Base-by-base conservation (phyloP, 2,888 invertebrate genomes). In the Gerris lacustris region DNA sequence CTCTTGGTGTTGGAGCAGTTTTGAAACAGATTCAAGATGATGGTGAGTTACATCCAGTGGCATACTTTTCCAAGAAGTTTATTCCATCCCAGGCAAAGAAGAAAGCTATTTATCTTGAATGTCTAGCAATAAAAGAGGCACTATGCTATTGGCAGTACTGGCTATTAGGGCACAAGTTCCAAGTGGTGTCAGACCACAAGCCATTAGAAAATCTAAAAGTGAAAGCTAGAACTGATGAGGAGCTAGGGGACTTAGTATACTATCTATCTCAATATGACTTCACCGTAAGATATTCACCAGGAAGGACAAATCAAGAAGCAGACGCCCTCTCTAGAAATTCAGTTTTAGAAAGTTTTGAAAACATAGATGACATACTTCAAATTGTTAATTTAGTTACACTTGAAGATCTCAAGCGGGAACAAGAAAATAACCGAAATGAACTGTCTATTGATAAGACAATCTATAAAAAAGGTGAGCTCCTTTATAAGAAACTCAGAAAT, bases 1-100 rank as follows among this genome's bases (percentile, higher is more conserved):
- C 76, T 44, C 69, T 67, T 75, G 76, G 76, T 55, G 44, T 76
- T 11, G 77, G 76, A 69, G 76, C 75, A 6, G 72, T 75, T 11
- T 70, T 77, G 44, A 75, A 76, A 73, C 75, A 76, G 72, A 44
- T 64, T 69, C 67, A 72, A 31, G 64, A 67, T 43, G 55, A 67
- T 31, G 70, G 72, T 5, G 44, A n/a, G 18, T n/a, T 68, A 31
- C 64, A 72, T 18, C 72, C 72, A 11, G 66, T 69, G 6, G 71
- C 67, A 9, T 68, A 68, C 44, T 73, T 73, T 47, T 73, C 73
- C 67, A 73, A 73, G 68, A 73, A 73, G 69, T 47, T 73, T 45
- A 73, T 43, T 45, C 66, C 47, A n/a, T 43, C 44, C 5, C 72
- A 73, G 67, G 66, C 69, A 62, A 73, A 72, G 63, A 71, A 73